Base-by-base conservation (phyloP, 2,113 vertebrate genomes). In the Polyodon spathula region DNA sequence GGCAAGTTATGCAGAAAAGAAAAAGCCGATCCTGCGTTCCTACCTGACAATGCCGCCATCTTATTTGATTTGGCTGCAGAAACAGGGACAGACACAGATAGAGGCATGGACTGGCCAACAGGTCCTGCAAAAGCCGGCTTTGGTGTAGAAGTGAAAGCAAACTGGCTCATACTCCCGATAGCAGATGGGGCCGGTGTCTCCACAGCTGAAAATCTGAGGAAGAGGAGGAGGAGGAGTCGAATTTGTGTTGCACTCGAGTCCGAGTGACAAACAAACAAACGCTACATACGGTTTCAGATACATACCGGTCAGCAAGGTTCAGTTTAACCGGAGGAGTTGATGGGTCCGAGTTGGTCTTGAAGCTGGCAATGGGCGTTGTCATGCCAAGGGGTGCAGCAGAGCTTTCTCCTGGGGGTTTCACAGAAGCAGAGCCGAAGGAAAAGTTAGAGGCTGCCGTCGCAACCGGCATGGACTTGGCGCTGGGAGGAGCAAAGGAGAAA, bases 301-400 rank as follows among this genome's bases (percentile, higher is more conserved):
- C 73, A 78, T 83, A 97, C 96, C 92, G 92, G 40, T 95, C 93
- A 54, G 51, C 87, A n/a, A 97, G 90, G 86, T 91, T 97, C 54
- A 88, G 70, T 81, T 93, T 94, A 67, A 90, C 84, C 0, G 78
- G 68, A 17, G 88, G 77, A 6, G 79, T 50, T 0, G 86, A 66
- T 2, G 73, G 69, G 9, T 86, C 44, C 9, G 82, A 73, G 5
- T 72, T 61, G 1, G 69, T 48, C 38, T 85, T 90, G 58, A 65
- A 40, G 1, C 64, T 69, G 2, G 65, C 2, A 3, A 76, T 60
- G 1, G 83, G 64, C 2, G 71, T 17, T 6, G 84, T 57, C 1
- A 63, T 56, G 0, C 39, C 40, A 3, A 38, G 41, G 1, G 77
- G 60, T 11, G 69, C 52, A 0, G 76, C 59, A 0, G 77, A 63